Evolutionary conservation across 2,113 vertebrate genomes (phyloP).

Genomic region (Spilogale gracilis): DNA sequence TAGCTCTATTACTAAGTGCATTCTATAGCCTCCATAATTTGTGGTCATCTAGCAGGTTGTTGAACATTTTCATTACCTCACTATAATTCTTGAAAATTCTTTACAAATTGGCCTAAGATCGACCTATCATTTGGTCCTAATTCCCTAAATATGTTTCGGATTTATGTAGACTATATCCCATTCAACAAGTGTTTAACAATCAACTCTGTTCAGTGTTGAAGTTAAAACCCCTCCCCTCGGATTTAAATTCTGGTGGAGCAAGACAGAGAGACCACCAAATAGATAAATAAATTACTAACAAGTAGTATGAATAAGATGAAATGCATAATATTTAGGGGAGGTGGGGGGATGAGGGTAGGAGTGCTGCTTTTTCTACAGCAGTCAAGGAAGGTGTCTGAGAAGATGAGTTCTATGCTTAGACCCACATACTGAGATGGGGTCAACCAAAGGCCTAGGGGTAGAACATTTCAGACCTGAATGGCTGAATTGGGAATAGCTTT

Average conservation of each 20-base stretch:
- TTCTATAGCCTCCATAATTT: conserved; percentile 24
- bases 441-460: background rate
- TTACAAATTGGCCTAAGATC: conserved; percentile 15
- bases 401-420: conserved; percentile 33
- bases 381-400: background rate
- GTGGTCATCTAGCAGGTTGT: background rate
- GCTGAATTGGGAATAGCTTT: conserved; percentile 1
- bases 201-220: background rate
- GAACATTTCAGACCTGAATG: conserved; percentile 2
- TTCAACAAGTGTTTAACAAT: conserved; percentile 57
- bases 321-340: background rate
- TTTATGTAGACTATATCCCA: background rate
- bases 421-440: conserved; percentile 3
- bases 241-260: conserved; percentile 40
- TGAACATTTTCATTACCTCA: conserved; percentile 26
- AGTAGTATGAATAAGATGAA: conserved; percentile 3
- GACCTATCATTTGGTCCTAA: background rate
- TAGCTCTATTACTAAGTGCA: background rate
- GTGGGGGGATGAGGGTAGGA: background rate
- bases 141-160: conserved; percentile 3
- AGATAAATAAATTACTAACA: background rate
- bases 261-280: background rate
- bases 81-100: conserved; percentile 41
- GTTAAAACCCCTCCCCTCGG: background rate
- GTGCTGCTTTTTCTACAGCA: conserved; percentile 5